These are phyloP conservation scores for Oreochromis tanganicae DNA, from an alignment of 2,113 vertebrate species.

Conservation along the genomic window DNA sequence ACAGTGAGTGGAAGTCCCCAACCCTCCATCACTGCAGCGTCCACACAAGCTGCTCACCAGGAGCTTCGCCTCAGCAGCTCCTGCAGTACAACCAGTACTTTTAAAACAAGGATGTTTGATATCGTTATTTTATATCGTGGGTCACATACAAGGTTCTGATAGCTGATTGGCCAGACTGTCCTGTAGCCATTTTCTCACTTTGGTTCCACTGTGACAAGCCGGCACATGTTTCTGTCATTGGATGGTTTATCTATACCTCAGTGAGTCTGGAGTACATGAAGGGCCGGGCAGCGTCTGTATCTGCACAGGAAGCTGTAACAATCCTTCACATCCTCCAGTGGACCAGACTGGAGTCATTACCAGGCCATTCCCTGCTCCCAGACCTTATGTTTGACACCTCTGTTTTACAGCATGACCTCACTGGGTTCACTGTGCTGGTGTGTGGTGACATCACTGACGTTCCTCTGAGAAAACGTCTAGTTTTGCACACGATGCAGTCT, in stretches of 20 bases:
- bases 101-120: neutral
- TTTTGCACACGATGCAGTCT: too few relatives aligned
- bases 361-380: neutral
- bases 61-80: neutral
- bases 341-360: neutral
- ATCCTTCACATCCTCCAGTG: neutral
- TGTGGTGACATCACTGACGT: too few relatives aligned
- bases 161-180: neutral
- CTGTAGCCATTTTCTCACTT: neutral
- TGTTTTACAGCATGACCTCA: neutral
- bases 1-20: fast-evolving
- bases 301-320: neutral
- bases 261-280: neutral
- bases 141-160: fast-evolving
- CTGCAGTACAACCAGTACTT: neutral
- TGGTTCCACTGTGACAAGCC: neutral
- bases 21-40: neutral
- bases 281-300: neutral
- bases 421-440: too few relatives aligned
- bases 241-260: neutral
- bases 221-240: neutral
- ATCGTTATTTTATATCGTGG: neutral
- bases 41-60: neutral
- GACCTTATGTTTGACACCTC: neutral
- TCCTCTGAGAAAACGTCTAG: too few relatives aligned